Conservation (phyloP, 2,888 invertebrate genomes). For the Epirrhoe alternata region DNA sequence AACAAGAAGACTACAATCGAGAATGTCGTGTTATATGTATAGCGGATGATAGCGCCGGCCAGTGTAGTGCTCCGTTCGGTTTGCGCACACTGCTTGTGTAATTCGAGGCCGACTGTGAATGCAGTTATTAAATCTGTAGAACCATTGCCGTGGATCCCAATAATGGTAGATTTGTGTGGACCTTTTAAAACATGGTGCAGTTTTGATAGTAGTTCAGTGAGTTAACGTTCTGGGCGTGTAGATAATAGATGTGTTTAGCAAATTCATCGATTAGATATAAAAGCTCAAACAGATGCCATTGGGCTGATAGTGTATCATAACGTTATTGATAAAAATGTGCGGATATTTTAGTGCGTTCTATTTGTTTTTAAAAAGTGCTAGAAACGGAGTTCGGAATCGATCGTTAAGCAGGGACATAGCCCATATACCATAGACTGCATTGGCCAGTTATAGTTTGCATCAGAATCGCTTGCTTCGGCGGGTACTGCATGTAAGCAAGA, state of each 20-base stretch:
- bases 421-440: conserved; percentile 17
- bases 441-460: neutral
- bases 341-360: conserved; percentile 51
- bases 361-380: conserved; percentile 43
- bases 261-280: conserved; percentile 61
- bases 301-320: conserved; percentile 58
- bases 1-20: conserved; percentile 71
- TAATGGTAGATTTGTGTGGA: conserved; percentile 68
- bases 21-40: conserved; percentile 66
- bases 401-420: conserved; percentile 26
- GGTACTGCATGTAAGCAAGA: conserved; percentile 50
- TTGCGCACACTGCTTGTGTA: conserved; percentile 74
- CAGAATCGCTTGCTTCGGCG: neutral
- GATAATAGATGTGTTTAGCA: conserved; percentile 51
- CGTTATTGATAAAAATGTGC: conserved; percentile 66
- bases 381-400: conserved; percentile 20
- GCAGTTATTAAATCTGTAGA: conserved; percentile 62
- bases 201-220: conserved; percentile 57
- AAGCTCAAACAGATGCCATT: conserved; percentile 57
- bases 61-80: conserved; percentile 69
- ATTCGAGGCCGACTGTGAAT: conserved; percentile 72
- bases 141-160: conserved; percentile 63
- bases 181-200: conserved; percentile 50
- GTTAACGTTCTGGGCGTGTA: conserved; percentile 50
- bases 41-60: conserved; percentile 71